Conservation (phyloP, 2,888 invertebrate species). For the Dromius quadrimaculatus region DNA sequence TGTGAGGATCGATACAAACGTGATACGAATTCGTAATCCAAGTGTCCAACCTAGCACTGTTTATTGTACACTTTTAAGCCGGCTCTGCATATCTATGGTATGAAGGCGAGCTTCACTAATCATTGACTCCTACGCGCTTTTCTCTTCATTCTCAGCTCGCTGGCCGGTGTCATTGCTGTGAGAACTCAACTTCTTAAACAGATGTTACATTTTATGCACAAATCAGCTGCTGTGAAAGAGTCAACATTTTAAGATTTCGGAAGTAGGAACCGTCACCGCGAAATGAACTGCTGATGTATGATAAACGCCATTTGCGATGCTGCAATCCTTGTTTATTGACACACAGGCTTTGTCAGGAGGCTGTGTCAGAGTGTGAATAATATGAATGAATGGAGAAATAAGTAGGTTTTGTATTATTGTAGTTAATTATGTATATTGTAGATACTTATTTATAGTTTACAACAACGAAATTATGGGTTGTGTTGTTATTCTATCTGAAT, state of each 20-base stretch:
- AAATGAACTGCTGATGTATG: not conserved
- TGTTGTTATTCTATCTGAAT: not conserved
- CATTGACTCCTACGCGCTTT: not conserved
- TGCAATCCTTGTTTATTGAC: not conserved
- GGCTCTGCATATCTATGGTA: too few species aligned
- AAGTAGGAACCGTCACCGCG: not conserved
- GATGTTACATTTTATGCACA: constrained; percentile 12
- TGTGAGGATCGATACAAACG: too few species aligned
- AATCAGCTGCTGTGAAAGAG: not conserved
- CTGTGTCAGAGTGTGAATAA: too few species aligned
- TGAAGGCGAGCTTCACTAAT: constrained; percentile 5
- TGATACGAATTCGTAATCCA: too few species aligned
- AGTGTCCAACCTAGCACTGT: too few species aligned
- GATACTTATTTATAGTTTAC: not conserved
- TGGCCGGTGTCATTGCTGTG: not conserved
- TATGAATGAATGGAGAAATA: not conserved
- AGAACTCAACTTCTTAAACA: constrained; percentile 24
- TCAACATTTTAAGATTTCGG: not conserved
- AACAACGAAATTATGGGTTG: too few species aligned
- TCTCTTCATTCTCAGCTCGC: not conserved
- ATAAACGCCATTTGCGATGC: not conserved
- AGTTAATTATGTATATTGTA: constrained; percentile 7
- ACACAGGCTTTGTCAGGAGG: too few species aligned
- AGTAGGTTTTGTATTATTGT: not conserved
- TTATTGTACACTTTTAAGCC: too few species aligned